A percentile compares a stretch with the other conserved stretches of the same genome.
phyloP scores from a whole-genome alignment of 2,888 invertebrate genomes.

The Lottia scabra region DNA sequence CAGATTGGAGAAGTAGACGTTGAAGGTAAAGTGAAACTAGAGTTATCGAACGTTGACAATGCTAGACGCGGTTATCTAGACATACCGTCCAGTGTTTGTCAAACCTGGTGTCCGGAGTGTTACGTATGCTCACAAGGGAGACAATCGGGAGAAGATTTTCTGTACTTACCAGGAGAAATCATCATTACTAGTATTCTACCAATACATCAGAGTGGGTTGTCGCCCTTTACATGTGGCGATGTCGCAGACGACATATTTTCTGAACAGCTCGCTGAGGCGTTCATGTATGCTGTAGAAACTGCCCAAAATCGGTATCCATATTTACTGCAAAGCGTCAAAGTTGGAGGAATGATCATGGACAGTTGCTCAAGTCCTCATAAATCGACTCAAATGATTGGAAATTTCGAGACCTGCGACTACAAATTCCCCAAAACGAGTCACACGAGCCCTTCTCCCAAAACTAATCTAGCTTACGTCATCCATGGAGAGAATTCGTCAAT shows the following conservation, averaged over 20 bases:
- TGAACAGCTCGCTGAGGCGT: slow-evolving; percentile 41
- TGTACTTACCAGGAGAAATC: slow-evolving; percentile 48
- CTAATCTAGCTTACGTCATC: slow-evolving; percentile 39
- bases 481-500: slow-evolving; percentile 10
- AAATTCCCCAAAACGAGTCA: slow-evolving; percentile 15
- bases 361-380: slow-evolving; percentile 42
- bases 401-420: slow-evolving; percentile 49
- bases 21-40: slow-evolving; percentile 8
- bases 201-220: slow-evolving; percentile 31
- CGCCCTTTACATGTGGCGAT: slow-evolving; percentile 36
- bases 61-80: background rate
- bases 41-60: slow-evolving; percentile 6
- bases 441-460: slow-evolving; percentile 11
- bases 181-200: slow-evolving; percentile 50
- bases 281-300: slow-evolving; percentile 48
- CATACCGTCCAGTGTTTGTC: background rate
- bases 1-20: slow-evolving; percentile 24
- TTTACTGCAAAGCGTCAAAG: slow-evolving; percentile 36
- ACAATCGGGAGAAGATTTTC: background rate
- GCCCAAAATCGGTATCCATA: slow-evolving; percentile 37
- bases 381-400: slow-evolving; percentile 37
- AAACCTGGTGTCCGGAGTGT: slow-evolving; percentile 17
- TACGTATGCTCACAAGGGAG: slow-evolving; percentile 2
- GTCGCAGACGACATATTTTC: slow-evolving; percentile 28
- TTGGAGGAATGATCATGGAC: slow-evolving; percentile 50